Evolutionary conservation across 2,888 invertebrate genomes (phyloP).

Genomic region (Sthenelais limicola): DNA sequence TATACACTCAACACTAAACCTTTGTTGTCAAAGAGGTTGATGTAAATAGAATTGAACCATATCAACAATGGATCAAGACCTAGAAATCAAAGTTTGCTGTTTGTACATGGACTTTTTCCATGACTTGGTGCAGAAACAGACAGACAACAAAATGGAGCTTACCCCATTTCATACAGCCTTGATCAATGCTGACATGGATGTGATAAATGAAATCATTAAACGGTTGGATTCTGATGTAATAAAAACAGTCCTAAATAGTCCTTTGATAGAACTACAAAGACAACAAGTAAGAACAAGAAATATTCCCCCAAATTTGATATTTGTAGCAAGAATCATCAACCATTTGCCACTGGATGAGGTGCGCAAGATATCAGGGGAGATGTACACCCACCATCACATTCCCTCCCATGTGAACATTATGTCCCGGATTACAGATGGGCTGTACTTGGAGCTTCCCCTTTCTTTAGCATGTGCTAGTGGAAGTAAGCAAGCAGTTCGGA

Average conservation of each 20-base stretch:
- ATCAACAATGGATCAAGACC: background rate
- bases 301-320: slow-evolving; percentile 11
- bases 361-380: background rate
- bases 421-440: background rate
- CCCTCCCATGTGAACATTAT: background rate
- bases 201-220: background rate
- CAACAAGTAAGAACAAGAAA: background rate
- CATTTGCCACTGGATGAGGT: background rate
- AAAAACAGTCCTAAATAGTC: background rate
- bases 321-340: background rate
- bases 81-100: background rate
- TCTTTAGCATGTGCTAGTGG: slow-evolving; percentile 12
- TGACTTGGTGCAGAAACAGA: background rate
- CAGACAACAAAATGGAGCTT: slow-evolving; percentile 1
- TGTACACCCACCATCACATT: background rate
- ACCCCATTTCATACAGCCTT: slow-evolving; percentile 21
- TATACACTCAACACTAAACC: no score
- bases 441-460: slow-evolving; percentile 23
- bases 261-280: background rate
- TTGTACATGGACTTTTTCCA: slow-evolving; percentile 1
- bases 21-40: no score
- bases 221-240: background rate
- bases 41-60: no score
- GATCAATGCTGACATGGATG: background rate
- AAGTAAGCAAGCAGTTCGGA: background rate